Conservation (phyloP, 1,140 invertebrate species). For the Oppia nitens region DNA sequence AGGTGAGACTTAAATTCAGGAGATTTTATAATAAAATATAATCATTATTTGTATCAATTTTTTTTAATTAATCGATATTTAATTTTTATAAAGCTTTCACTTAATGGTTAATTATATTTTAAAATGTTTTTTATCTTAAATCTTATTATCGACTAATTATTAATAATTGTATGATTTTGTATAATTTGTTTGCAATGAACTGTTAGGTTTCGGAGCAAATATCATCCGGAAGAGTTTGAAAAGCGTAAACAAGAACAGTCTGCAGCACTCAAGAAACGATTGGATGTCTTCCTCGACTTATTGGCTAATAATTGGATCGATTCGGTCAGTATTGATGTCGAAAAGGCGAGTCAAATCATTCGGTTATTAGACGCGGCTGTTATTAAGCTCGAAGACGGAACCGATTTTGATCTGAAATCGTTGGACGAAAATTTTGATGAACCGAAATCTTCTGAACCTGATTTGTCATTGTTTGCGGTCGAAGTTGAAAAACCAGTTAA, state of each 20-base stretch:
- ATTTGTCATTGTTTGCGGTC: constrained; percentile 11
- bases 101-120: not conserved
- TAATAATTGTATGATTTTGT: not conserved
- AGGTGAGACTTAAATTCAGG: too few species aligned
- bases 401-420: constrained; percentile 75
- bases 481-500: not conserved
- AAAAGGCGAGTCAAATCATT: constrained; percentile 67
- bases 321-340: constrained; percentile 62
- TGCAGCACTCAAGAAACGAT: constrained; percentile 62
- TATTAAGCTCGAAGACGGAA: constrained; percentile 89
- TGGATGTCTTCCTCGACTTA: constrained; percentile 76
- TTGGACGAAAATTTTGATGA: constrained; percentile 40
- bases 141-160: too few species aligned
- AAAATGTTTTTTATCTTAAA: not conserved
- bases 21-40: too few species aligned
- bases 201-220: constrained; percentile 94
- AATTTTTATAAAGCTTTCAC: too few species aligned
- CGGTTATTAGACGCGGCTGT: constrained; percentile 86
- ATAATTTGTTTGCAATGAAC: too few species aligned
- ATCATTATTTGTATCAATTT: too few species aligned
- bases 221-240: constrained; percentile 88
- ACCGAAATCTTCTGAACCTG: constrained; percentile 14
- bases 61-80: too few species aligned
- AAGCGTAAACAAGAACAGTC: constrained; percentile 76
- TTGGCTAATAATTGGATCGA: constrained; percentile 53